Evolutionary conservation across 2,797 vertebrate genomes (phyloP), one percentile per base, ranked within the genome.

Genomic region (Poecilia wingei): DNA sequence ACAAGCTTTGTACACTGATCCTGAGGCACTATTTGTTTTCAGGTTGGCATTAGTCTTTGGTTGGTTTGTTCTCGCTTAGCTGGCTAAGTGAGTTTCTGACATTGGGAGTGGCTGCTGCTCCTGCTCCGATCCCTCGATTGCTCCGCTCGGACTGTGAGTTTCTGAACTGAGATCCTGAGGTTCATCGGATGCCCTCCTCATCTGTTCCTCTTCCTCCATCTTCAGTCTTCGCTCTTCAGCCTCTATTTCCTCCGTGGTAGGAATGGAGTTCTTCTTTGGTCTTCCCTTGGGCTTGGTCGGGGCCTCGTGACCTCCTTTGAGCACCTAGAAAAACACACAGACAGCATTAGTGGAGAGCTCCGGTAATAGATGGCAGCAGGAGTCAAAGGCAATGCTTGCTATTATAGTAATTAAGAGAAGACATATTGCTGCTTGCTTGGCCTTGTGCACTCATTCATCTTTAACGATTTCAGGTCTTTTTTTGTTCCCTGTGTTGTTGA

Each of bases 211-310:
- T 16, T 92, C 95, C 22, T 93, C 95, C 85, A 95, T 86, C 89
- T 93, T 96, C 77, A 95, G 22, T 83, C 98, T 88, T 47, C 96
- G 96, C 91, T 99, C 98, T 82, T 99, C 97, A 0, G 98, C 98
- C 92, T 99, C 98, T 0, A 99, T 98, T 85, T 99, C 98, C 93
- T 99, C 98, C 0, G 97, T 98, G 14, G 97, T 97, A 87, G 98
- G 98, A 87, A 99, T 99, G 71, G 98, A 99, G 93, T 99, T 99
- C 92, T 99, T 99, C 95, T 99, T 99, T n/a, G 98, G 98, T 75
- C 98, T 95, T 22, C 98, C 98, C 94, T 99, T 99, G 90, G 98
- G 98, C 89, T 99, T 99, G 0, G 98, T 99, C 18, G 98, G 98
- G 64, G 98, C 98, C 92, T 99, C 98, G 18, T 99, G 98, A 74